Evolutionary conservation across 2,797 vertebrate genomes (phyloP).

Genomic region (Limnodromus scolopaceus): DNA sequence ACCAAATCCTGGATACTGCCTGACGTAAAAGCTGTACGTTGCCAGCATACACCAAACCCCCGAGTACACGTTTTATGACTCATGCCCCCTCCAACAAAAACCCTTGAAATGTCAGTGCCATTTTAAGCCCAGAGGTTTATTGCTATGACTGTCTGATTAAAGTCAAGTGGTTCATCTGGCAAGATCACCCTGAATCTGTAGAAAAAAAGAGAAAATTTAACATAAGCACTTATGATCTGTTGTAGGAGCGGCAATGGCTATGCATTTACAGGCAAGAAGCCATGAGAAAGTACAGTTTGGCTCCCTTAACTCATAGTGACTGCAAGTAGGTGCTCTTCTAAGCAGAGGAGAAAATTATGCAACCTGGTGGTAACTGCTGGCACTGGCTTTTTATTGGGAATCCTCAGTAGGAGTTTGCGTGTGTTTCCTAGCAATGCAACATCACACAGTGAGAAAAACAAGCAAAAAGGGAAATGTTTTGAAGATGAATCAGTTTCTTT

Average conservation of each 20-base stretch:
- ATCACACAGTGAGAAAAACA: slow-evolving; percentile 43
- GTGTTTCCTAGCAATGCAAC: slow-evolving; percentile 52
- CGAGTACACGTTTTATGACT: neutral
- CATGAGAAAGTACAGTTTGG: neutral
- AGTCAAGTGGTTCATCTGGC: slow-evolving; percentile 10
- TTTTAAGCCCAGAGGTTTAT: slow-evolving; percentile 19
- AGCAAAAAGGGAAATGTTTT: slow-evolving; percentile 34
- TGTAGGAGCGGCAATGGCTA: neutral
- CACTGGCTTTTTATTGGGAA: slow-evolving; percentile 29
- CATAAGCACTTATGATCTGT: neutral
- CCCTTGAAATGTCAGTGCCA: slow-evolving; percentile 13
- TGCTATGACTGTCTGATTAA: neutral
- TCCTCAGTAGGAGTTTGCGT: slow-evolving; percentile 18
- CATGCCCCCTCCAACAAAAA: neutral
- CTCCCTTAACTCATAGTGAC: neutral
- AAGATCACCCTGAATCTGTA: neutral
- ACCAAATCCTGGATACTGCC: neutral
- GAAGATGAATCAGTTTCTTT: slow-evolving; percentile 26
- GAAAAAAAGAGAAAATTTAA: neutral
- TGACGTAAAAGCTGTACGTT: neutral
- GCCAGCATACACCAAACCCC: neutral
- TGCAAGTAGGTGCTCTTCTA: slow-evolving; percentile 11
- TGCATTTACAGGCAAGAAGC: neutral
- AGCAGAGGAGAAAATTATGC: slow-evolving; percentile 35
- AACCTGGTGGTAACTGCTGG: slow-evolving; percentile 27